These are phyloP conservation scores for Vombatus ursinus DNA, from an alignment of 2,113 vertebrate species.

Conservation along the genomic window DNA sequence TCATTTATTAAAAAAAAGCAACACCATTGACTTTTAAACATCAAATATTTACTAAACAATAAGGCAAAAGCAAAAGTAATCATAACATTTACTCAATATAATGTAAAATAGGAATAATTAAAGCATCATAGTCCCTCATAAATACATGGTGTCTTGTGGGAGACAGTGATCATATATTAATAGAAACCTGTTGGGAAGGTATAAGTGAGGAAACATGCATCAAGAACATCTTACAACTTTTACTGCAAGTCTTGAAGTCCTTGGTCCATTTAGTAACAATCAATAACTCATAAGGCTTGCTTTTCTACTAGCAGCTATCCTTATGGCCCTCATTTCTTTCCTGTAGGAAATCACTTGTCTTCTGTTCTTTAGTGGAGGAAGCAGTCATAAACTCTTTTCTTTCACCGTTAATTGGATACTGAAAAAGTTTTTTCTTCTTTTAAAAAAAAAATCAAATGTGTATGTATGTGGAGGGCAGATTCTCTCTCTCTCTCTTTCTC, in stretches of 20 bases:
- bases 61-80: background rate
- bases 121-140: background rate
- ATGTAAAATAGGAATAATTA: background rate
- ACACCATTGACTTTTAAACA: background rate
- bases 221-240: background rate
- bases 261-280: background rate
- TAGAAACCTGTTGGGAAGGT: background rate
- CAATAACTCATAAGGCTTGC: background rate
- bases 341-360: background rate
- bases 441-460: background rate
- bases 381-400: background rate
- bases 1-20: background rate
- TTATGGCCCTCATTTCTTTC: background rate
- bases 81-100: background rate
- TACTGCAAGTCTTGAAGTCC: background rate
- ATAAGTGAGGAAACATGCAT: background rate
- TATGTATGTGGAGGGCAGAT: background rate
- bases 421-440: background rate
- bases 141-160: background rate
- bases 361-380: background rate
- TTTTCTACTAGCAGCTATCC: background rate
- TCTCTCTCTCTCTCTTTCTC: too few relatives aligned
- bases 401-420: background rate
- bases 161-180: background rate
- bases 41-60: background rate